Evolutionary conservation across 2,888 invertebrate species (phyloP), one percentile per base, ranked within the genome.

Genomic region (Tachina grossa): DNA sequence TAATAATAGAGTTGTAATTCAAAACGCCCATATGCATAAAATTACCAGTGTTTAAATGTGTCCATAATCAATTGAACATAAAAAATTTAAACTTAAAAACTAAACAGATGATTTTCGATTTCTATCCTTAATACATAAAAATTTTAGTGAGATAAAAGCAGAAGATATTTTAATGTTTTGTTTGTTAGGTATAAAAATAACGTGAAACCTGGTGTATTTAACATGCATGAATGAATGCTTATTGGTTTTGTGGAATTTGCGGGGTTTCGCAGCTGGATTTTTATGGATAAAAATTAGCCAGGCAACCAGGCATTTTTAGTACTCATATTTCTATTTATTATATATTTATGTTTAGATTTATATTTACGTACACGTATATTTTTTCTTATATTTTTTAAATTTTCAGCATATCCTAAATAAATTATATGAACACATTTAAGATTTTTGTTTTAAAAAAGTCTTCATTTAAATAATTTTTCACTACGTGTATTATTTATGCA

Each of bases 1-100:
- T 19, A 14, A 45, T n/a, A n/a, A n/a, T 69, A n/a, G 14, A 22
- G 43, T 43, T 14, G 55, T 71, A 45, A 57, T 71, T 47, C 45
- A 45, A 71, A 45, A 22, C 22, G 43, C 55, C n/a, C 43, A 43
- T 43, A 9, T 16, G 43, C 43, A 43, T 55, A 43, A 69, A 69
- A 43, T 5, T 39, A 13, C 14, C 31, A 22, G 43, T 43, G 69
- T 55, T 22, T 31, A 55, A 53, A 55, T 55, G 5, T 43, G 16
- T 16, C 69, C 22, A 11, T 43, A 69, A 53, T 51, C 68, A 69
- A 69, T 43, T 41, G 41, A 14, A 19, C 14, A 53, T 31, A 19
- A 55, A 55, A 55, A 43, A 19, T 19, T 55, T 43, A 9, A 45
- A n/a, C 47, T 9, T 47, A 47, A 49, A 65, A 65, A 47, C n/a